These are phyloP conservation scores for Conchocele bisecta DNA, from an alignment of 2,888 invertebrate species.

Conservation along the genomic window DNA sequence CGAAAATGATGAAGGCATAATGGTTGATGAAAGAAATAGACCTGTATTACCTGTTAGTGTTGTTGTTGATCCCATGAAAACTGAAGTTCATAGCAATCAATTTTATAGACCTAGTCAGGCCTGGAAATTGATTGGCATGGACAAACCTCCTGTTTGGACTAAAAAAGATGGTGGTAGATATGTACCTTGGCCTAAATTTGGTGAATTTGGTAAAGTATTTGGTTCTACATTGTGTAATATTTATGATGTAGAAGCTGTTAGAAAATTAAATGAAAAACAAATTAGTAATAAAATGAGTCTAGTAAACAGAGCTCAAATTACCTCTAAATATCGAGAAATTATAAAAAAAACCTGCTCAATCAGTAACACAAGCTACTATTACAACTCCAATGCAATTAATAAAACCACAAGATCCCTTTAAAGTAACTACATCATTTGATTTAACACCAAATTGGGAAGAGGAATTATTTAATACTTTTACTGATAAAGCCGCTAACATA, in stretches of 20 bases:
- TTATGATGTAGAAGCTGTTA: neutral
- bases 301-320: neutral
- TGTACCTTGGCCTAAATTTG: neutral
- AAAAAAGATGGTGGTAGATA: neutral
- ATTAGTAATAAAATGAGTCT: neutral
- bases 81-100: neutral
- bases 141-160: neutral
- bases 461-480: no score
- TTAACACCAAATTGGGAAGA: no score
- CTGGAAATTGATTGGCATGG: neutral
- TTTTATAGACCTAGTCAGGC: neutral
- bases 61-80: neutral
- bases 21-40: neutral
- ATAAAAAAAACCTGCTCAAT: neutral
- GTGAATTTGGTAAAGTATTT: neutral
- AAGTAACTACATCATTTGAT: no score
- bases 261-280: neutral
- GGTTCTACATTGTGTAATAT: neutral
- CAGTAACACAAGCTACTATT: neutral
- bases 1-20: neutral
- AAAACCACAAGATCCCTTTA: no score
- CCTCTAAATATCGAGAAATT: neutral
- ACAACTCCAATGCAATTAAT: neutral
- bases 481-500: no score
- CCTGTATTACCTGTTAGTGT: neutral